A percentile compares a stretch with the other conserved stretches of the same genome.
phyloP scores from a whole-genome alignment of 2,888 invertebrate genomes.

The Aphidoletes aphidimyza region DNA sequence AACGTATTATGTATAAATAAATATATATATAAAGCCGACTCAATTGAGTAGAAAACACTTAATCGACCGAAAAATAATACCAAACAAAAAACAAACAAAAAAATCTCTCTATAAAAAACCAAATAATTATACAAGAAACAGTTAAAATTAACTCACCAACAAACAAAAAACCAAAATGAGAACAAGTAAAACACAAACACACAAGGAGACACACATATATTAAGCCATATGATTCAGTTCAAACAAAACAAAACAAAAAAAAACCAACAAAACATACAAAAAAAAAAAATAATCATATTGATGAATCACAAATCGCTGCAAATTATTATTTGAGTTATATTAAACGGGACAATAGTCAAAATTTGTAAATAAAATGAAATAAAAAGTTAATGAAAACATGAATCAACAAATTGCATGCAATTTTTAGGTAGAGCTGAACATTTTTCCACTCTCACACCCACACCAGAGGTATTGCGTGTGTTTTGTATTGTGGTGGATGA shows the following conservation, averaged over 20 bases:
- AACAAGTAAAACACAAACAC: neutral
- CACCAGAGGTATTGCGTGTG: no score
- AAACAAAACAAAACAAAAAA: no score
- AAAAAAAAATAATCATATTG: no score
- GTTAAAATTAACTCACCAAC: neutral
- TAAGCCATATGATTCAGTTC: no score
- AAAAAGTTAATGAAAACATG: slow-evolving; percentile 21
- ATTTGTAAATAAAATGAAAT: slow-evolving; percentile 51
- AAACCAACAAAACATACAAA: slow-evolving; percentile 9
- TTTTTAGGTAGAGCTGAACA: neutral
- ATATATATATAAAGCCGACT: no score
- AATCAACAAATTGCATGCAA: neutral
- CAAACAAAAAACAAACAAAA: neutral
- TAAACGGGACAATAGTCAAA: slow-evolving; percentile 43
- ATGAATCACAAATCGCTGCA: slow-evolving; percentile 48
- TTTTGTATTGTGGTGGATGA: no score
- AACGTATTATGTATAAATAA: neutral
- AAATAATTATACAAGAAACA: neutral
- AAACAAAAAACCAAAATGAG: no score
- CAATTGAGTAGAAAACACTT: no score
- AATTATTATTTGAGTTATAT: slow-evolving; percentile 41
- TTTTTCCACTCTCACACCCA: neutral
- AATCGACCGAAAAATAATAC: neutral
- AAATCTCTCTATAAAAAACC: no score
- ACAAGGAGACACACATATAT: neutral